A percentile compares a stretch with the other conserved stretches of the same genome.
phyloP scores from a whole-genome alignment of 2,797 vertebrate species.

The Argya squamiceps region DNA sequence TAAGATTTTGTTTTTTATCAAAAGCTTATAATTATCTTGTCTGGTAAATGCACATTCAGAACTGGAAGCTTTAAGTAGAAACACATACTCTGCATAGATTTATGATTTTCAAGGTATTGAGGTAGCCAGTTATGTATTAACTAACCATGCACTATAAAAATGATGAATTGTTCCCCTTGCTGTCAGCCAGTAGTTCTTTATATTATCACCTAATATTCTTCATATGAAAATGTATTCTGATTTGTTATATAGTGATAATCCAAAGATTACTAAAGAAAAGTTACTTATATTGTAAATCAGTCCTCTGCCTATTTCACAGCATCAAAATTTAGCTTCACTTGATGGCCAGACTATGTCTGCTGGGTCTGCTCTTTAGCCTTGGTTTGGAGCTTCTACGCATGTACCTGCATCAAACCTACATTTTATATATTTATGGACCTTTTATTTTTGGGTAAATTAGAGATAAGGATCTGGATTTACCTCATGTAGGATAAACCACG shows the following conservation, averaged over 20 bases:
- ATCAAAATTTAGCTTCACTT: neutral
- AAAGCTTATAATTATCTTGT: neutral
- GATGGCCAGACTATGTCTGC: neutral
- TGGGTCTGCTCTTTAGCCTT: neutral
- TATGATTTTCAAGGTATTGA: neutral
- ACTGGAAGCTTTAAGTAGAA: neutral
- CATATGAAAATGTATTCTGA: neutral
- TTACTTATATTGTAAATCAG: neutral
- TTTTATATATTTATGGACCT: rapidly evolving
- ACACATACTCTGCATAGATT: neutral
- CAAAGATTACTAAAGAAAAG: neutral
- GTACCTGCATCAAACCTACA: neutral
- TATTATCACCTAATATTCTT: neutral
- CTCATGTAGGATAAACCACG: neutral
- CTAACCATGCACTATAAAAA: neutral
- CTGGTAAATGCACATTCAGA: neutral
- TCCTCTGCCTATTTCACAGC: neutral
- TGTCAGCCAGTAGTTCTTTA: neutral
- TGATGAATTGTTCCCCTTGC: neutral
- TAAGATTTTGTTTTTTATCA: neutral
- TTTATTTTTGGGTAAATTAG: neutral
- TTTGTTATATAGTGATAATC: neutral
- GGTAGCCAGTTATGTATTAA: neutral
- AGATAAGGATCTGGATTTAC: neutral
- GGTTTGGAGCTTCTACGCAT: neutral